Evolutionary conservation across 2,113 vertebrate genomes (phyloP).

Genomic region (Poecilia latipinna): DNA sequence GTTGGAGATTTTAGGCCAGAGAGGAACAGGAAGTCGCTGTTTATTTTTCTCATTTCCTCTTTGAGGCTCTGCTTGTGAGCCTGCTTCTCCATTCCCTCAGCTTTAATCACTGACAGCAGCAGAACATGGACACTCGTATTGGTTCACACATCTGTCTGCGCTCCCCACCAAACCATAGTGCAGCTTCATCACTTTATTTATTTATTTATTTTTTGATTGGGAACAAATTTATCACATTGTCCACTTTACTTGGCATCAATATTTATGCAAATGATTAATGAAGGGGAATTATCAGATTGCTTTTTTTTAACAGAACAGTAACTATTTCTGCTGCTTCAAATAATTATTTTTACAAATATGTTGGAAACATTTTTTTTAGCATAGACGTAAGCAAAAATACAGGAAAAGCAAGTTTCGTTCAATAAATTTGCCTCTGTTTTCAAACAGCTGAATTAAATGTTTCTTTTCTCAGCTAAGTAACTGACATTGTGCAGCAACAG

Average conservation of each 20-base stretch:
- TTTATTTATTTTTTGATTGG: neutral
- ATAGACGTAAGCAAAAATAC: too few species aligned
- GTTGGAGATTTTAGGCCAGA: constrained; percentile 69
- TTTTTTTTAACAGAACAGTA: too few species aligned
- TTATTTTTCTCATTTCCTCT: constrained; percentile 85
- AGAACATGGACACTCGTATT: constrained; percentile 8
- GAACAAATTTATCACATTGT: too few species aligned
- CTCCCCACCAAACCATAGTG: neutral
- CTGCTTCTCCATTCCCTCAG: constrained; percentile 59
- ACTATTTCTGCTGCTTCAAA: too few species aligned
- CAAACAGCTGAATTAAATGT: too few species aligned
- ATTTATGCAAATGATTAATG: neutral
- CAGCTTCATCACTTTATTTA: neutral
- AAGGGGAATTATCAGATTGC: neutral
- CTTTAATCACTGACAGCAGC: constrained; percentile 53
- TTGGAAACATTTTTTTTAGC: too few species aligned
- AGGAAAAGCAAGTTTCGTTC: too few species aligned
- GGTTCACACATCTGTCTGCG: neutral
- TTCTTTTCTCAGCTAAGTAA: too few species aligned
- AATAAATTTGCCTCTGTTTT: too few species aligned
- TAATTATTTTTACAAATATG: too few species aligned
- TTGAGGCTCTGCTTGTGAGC: constrained; percentile 68
- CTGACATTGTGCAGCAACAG: too few species aligned
- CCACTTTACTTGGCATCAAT: too few species aligned
- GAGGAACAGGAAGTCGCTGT: constrained; percentile 82